These are phyloP conservation scores for Mellilla xanthometata DNA, from an alignment of 2,888 invertebrate genomes.

Conservation along the genomic window DNA sequence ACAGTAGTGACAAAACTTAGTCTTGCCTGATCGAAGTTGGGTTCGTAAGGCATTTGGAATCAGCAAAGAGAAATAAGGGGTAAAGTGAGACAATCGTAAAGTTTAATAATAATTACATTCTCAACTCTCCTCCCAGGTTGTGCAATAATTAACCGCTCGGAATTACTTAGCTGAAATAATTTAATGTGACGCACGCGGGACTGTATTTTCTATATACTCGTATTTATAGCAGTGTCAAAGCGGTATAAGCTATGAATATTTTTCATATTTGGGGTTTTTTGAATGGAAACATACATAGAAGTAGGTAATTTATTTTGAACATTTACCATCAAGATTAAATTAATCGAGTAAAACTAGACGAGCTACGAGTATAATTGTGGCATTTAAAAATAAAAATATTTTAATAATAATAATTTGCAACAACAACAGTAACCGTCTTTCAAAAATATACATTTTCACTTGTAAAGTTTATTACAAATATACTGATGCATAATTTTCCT, in stretches of 20 bases:
- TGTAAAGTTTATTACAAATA: not conserved
- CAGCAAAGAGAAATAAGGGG: slow-evolving; percentile 58
- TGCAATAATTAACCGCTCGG: slow-evolving; percentile 82
- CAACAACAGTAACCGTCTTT: too few species aligned
- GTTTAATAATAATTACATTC: slow-evolving; percentile 83
- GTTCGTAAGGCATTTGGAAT: slow-evolving; percentile 42
- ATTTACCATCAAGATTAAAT: too few species aligned
- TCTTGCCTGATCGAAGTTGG: slow-evolving; percentile 33
- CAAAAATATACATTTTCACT: not conserved
- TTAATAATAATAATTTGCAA: too few species aligned
- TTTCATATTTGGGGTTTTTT: too few species aligned
- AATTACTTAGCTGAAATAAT: slow-evolving; percentile 83
- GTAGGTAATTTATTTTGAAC: too few species aligned
- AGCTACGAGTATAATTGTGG: too few species aligned
- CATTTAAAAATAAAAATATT: too few species aligned
- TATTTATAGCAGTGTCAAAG: too few species aligned
- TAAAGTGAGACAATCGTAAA: slow-evolving; percentile 83
- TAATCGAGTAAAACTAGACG: too few species aligned
- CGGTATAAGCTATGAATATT: too few species aligned
- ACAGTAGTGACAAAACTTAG: slow-evolving; percentile 26
- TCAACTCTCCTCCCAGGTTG: slow-evolving; percentile 80
- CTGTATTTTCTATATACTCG: too few species aligned
- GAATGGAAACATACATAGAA: too few species aligned
- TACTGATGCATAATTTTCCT: not conserved
- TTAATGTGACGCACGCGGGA: slow-evolving; percentile 76